Conservation (phyloP, 1,140 invertebrate species). For the Ceratina australensis region DNA sequence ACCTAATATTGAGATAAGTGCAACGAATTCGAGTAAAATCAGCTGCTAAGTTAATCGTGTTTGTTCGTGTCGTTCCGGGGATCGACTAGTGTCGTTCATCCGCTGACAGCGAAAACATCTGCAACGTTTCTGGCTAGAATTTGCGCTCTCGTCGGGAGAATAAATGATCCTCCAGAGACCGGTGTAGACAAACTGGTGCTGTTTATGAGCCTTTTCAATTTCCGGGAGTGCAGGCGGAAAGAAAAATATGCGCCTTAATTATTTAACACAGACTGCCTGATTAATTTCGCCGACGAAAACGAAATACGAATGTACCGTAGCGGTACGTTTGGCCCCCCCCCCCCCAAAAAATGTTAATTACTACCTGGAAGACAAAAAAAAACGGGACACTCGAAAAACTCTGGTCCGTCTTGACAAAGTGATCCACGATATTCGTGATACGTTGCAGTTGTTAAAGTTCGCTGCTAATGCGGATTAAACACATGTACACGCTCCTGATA, state of each 20-base stretch:
- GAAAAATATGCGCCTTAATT: neutral
- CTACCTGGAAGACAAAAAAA: no score
- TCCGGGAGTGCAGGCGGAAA: neutral
- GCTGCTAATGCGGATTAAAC: neutral
- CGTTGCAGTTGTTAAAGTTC: neutral
- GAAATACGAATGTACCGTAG: no score
- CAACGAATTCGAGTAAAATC: no score
- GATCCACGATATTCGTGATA: neutral
- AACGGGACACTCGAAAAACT: no score
- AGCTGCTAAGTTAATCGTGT: neutral
- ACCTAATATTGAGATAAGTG: no score
- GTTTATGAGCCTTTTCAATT: constrained; percentile 24
- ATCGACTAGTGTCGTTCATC: constrained; percentile 16
- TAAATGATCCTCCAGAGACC: constrained; percentile 4
- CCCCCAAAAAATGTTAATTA: no score
- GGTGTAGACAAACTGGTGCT: neutral
- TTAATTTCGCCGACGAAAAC: neutral
- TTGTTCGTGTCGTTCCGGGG: neutral
- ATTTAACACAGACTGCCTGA: no score
- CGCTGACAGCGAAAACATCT: neutral
- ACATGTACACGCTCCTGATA: constrained; percentile 13
- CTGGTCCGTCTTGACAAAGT: neutral
- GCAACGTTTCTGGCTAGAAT: constrained; percentile 1
- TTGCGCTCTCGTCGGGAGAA: constrained; percentile 1
- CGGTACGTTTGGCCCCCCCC: no score